These are phyloP conservation scores for Muscicapa striata DNA, from an alignment of 2,797 vertebrate genomes.

Conservation along the genomic window DNA sequence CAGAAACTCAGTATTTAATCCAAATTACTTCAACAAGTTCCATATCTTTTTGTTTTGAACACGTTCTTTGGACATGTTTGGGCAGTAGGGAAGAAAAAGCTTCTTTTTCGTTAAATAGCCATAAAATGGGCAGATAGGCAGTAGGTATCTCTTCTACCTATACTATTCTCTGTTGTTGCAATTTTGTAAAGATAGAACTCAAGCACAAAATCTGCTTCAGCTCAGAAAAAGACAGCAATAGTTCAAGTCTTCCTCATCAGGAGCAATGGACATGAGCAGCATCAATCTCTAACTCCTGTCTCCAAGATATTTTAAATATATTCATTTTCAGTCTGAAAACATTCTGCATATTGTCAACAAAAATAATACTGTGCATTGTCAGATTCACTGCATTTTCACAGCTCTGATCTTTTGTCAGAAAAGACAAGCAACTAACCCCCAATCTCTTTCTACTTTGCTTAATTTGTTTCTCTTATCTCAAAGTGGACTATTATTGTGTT, in stretches of 20 bases:
- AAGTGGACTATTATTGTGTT: conserved; percentile 36
- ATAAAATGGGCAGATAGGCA: background rate
- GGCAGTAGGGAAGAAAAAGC: background rate
- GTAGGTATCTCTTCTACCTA: background rate
- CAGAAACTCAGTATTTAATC: background rate
- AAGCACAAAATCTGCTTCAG: background rate
- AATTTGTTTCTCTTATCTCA: conserved; percentile 64
- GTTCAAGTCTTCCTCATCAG: background rate
- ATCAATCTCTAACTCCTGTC: background rate
- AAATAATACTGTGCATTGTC: conserved; percentile 9
- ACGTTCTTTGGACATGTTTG: background rate
- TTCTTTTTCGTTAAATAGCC: background rate
- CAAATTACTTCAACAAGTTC: background rate
- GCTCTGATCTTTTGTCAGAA: conserved; percentile 25
- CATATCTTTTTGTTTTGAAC: background rate
- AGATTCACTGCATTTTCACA: conserved; percentile 28
- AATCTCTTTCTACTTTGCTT: conserved; percentile 51
- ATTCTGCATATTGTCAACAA: conserved; percentile 27
- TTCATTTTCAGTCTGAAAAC: background rate
- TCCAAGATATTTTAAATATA: conserved; percentile 17
- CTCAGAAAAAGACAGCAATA: background rate
- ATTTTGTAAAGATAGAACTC: background rate
- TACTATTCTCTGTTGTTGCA: background rate
- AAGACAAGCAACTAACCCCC: conserved; percentile 51
- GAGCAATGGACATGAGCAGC: background rate